These are phyloP conservation scores for Acanthurus leucopareius DNA, from an alignment of 2,797 vertebrate genomes.

Conservation along the genomic window DNA sequence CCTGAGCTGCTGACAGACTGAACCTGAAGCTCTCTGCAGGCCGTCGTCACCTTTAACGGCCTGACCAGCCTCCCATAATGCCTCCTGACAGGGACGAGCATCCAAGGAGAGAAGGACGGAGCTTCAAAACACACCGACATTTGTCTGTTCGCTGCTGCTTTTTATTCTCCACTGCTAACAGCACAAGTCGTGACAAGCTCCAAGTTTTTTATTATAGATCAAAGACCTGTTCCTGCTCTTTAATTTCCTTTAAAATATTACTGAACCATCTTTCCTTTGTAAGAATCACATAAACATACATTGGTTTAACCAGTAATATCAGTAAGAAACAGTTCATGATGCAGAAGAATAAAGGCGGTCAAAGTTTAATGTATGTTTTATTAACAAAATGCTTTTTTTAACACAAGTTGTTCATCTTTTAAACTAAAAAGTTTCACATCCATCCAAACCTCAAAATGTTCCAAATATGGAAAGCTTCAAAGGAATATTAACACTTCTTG, in stretches of 20 bases:
- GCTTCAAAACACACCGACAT: neutral
- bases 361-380: neutral
- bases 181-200: constrained; percentile 1
- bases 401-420: neutral
- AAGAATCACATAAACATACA: neutral
- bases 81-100: constrained; percentile 43
- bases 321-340: neutral
- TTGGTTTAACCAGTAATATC: no score
- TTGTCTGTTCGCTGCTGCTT: neutral
- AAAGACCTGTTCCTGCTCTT: neutral
- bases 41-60: constrained; percentile 32
- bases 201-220: neutral
- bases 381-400: no score
- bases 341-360: neutral
- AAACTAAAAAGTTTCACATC: neutral
- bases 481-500: no score
- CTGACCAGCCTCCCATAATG: constrained; percentile 30
- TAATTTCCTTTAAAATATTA: neutral
- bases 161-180: neutral
- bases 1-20: constrained; percentile 21
- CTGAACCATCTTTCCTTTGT: no score
- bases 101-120: constrained; percentile 27
- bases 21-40: constrained; percentile 35
- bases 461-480: neutral
- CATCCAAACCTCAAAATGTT: neutral